These are phyloP conservation scores for Bugulina stolonifera DNA, from an alignment of 2,888 invertebrate species.

Conservation along the genomic window DNA sequence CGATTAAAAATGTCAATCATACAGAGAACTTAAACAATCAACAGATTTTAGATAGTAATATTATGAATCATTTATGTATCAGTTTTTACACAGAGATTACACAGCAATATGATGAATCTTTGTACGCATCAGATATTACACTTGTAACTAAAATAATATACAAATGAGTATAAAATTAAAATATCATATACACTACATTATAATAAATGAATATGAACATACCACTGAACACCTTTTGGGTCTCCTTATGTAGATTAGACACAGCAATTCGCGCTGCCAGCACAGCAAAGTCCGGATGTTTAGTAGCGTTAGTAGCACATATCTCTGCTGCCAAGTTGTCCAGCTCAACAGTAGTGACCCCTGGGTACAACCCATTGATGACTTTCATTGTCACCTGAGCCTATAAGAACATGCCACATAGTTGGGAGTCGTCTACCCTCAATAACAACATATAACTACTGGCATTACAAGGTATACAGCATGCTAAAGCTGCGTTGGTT, in stretches of 20 bases:
- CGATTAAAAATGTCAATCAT: no score
- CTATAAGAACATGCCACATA: conserved; percentile 36
- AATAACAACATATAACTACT: no score
- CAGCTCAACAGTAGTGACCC: conserved; percentile 91
- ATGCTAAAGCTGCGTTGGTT: no score
- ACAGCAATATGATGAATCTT: no score
- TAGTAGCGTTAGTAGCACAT: conserved; percentile 94
- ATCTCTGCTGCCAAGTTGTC: conserved; percentile 98
- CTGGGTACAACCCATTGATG: conserved; percentile 87
- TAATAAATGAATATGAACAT: conserved; percentile 29
- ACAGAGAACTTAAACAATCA: no score
- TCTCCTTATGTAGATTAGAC: conserved; percentile 96
- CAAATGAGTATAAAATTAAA: no score
- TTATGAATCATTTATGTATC: background rate
- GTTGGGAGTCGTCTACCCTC: no score
- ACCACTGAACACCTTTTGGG: conserved; percentile 75
- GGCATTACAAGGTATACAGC: no score
- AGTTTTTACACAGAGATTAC: background rate
- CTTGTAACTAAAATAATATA: no score
- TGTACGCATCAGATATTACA: no score
- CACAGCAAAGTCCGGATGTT: conserved; percentile 87
- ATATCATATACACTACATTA: no score
- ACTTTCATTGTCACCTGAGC: conserved; percentile 64
- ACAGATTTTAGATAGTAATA: background rate
- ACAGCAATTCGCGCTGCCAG: conserved; percentile 76